phyloP scores from a whole-genome alignment of 1,140 invertebrate species.

The Zaprionus davidi region DNA sequence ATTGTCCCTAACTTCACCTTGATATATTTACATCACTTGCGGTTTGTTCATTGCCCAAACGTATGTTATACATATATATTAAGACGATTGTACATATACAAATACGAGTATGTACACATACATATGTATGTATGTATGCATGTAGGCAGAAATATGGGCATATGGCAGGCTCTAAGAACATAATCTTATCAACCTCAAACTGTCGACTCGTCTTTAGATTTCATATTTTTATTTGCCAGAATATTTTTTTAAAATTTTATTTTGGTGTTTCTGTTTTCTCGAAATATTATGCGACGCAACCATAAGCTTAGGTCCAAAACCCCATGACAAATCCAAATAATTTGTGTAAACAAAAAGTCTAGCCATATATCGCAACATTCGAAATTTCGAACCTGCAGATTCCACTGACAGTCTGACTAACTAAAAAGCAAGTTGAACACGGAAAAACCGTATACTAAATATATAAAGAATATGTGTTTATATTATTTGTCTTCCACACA shows the following conservation, averaged over 20 bases:
- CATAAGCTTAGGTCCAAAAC: constrained; percentile 18
- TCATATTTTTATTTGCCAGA: constrained; percentile 37
- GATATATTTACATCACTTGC: constrained; percentile 3
- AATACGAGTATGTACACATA: not conserved
- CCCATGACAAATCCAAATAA: constrained; percentile 26
- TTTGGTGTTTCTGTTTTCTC: constrained; percentile 9
- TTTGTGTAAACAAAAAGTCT: not conserved
- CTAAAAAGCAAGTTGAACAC: not conserved
- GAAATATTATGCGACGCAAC: constrained; percentile 8
- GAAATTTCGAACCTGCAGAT: not conserved
- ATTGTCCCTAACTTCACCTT: constrained; percentile 1
- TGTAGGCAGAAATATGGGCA: constrained; percentile 13
- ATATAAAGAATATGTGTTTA: constrained; percentile 1
- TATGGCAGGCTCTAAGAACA: constrained; percentile 35
- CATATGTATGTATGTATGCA: not conserved
- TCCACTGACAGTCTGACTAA: not conserved
- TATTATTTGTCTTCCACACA: not conserved
- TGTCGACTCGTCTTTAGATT: constrained; percentile 38
- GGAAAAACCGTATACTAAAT: not conserved
- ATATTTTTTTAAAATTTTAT: constrained; percentile 2
- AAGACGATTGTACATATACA: not conserved
- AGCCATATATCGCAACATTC: not conserved
- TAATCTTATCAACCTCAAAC: constrained; percentile 57
- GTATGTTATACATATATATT: not conserved
- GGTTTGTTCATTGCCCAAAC: constrained; percentile 2